Percentiles rank a stretch among this genome's conserved stretches.
Evolutionary conservation across 2,888 invertebrate species (phyloP).

Genomic region (Stenichneumon culpator): DNA sequence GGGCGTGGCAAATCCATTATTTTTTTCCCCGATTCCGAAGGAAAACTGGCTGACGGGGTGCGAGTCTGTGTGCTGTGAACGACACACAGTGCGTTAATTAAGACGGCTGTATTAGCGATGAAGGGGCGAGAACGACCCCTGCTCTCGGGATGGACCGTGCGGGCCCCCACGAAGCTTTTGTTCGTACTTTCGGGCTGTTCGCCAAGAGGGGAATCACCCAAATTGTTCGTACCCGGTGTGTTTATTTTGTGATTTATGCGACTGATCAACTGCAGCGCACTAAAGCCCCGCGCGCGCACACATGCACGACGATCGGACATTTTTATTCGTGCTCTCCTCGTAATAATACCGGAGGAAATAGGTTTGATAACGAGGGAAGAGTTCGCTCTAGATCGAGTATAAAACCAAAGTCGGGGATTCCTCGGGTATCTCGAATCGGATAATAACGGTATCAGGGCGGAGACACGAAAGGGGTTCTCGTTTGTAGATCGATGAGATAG

Average conservation of each 20-base stretch:
- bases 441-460: conserved; percentile 19
- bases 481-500: conserved; percentile 31
- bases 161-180: conserved; percentile 62
- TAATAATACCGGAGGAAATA: not conserved
- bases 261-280: conserved; percentile 73
- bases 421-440: not conserved
- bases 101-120: conserved; percentile 79
- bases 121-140: conserved; percentile 70
- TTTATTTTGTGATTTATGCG: conserved; percentile 81
- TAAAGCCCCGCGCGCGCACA: not conserved
- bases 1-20: conserved; percentile 65
- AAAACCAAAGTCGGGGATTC: not conserved
- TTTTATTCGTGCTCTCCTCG: conserved; percentile 9
- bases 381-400: not conserved
- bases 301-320: conserved; percentile 28
- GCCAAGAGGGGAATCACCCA: conserved; percentile 69
- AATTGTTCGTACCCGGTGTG: conserved; percentile 78
- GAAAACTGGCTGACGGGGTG: conserved; percentile 35
- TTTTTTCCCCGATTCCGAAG: conserved; percentile 50
- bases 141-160: conserved; percentile 62
- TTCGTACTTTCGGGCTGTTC: conserved; percentile 59
- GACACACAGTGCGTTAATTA: conserved; percentile 77
- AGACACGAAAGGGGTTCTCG: conserved; percentile 23
- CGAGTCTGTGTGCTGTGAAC: conserved; percentile 30
- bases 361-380: not conserved